phyloP scores from a whole-genome alignment of 2,888 invertebrate species.

The Corbicula japonica region DNA sequence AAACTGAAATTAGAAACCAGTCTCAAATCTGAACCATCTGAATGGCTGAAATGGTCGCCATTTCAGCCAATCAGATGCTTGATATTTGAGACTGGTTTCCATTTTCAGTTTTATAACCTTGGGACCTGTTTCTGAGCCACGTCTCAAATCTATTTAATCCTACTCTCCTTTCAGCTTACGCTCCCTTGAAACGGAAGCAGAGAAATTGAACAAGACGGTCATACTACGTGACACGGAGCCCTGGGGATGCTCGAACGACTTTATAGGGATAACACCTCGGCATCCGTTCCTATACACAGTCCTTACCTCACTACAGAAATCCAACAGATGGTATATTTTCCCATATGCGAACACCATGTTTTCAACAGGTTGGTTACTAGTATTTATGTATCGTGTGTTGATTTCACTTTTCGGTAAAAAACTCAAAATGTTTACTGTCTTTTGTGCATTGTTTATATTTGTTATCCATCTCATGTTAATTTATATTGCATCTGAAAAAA shows the following conservation, averaged over 20 bases:
- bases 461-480: no score
- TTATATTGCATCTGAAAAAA: no score
- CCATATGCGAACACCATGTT: slow-evolving; percentile 37
- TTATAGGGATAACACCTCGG: slow-evolving; percentile 29
- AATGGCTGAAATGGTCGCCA: no score
- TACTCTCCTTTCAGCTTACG: slow-evolving; percentile 3
- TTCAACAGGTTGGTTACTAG: slow-evolving; percentile 24
- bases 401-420: neutral
- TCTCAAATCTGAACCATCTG: no score
- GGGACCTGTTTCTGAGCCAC: neutral
- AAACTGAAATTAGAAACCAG: no score
- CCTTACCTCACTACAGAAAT: slow-evolving; percentile 13
- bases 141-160: neutral
- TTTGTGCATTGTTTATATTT: no score
- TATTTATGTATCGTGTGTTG: neutral
- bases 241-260: slow-evolving; percentile 34
- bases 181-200: slow-evolving; percentile 1
- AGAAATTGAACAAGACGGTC: neutral
- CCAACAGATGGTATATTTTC: slow-evolving; percentile 44
- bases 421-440: neutral
- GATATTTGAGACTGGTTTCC: no score
- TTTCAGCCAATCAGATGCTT: no score
- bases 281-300: slow-evolving; percentile 30
- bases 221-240: slow-evolving; percentile 26
- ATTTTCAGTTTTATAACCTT: no score